Conservation (phyloP, 2,113 vertebrate species). For the Pomatorhinus ruficollis region DNA sequence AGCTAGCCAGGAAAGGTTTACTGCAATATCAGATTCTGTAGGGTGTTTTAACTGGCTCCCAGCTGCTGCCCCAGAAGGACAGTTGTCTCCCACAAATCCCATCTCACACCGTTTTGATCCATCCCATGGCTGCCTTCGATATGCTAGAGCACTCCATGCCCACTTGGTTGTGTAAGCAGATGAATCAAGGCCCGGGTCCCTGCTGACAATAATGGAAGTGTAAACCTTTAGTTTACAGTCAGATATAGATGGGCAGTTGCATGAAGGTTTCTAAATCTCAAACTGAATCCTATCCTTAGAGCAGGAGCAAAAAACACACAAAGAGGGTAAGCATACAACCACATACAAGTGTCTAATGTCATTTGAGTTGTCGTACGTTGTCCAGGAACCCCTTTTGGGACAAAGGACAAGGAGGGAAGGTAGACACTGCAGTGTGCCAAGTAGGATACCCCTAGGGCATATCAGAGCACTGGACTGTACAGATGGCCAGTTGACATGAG, state of each 20-base stretch:
- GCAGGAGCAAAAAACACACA: background rate
- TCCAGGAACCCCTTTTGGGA: background rate
- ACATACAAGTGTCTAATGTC: background rate
- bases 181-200: background rate
- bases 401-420: background rate
- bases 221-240: background rate
- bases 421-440: background rate
- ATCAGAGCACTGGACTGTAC: background rate
- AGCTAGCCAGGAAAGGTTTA: background rate
- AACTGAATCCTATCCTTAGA: background rate
- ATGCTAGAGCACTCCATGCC: background rate
- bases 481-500: background rate
- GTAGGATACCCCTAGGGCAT: background rate
- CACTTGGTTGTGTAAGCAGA: background rate
- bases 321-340: background rate
- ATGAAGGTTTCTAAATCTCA: background rate
- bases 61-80: background rate
- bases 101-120: background rate
- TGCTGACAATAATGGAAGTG: fast-evolving
- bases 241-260: background rate
- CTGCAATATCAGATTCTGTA: background rate
- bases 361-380: background rate
- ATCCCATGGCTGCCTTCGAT: background rate
- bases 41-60: background rate
- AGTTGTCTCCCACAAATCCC: background rate